Conservation (phyloP, 2,113 vertebrate species). For the Cynoglossus semilaevis region DNA sequence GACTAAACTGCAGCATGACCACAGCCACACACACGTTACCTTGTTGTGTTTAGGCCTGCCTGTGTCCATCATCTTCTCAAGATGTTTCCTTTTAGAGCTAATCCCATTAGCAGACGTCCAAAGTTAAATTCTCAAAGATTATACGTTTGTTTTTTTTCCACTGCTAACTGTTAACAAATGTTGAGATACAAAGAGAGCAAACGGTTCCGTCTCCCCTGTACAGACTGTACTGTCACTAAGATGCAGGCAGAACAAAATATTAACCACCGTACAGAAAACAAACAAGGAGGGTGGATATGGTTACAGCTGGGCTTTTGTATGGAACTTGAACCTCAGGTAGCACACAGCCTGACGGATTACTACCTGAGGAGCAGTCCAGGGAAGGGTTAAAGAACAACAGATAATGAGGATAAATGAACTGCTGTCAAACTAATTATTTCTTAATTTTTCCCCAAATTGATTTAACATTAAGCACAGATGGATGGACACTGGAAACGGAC, state of each 20-base stretch:
- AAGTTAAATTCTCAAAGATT: background rate
- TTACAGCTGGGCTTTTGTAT: conserved; percentile 19
- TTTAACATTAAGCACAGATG: too few species aligned
- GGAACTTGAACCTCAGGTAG: conserved; percentile 20
- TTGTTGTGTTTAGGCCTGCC: background rate
- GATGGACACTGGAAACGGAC: too few species aligned
- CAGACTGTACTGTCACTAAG: background rate
- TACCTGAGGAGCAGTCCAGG: background rate
- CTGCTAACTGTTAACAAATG: background rate
- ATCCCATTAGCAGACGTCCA: background rate
- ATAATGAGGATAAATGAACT: background rate
- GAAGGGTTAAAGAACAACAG: background rate
- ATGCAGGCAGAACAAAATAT: conserved; percentile 16
- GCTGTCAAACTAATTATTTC: background rate
- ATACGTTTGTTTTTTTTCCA: background rate
- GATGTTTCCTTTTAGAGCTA: background rate
- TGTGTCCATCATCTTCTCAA: background rate
- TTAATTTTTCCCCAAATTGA: background rate
- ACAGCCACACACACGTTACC: conserved; percentile 11
- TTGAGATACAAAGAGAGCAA: too few species aligned
- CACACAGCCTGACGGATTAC: conserved; percentile 4
- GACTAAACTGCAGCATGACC: too few species aligned
- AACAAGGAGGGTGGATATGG: conserved; percentile 26
- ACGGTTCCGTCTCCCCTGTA: background rate
- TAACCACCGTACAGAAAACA: conserved; percentile 12